Percentiles rank a stretch among this genome's conserved stretches.
phyloP scores from a whole-genome alignment of 2,888 invertebrate genomes.

The Athetis lepigone region DNA sequence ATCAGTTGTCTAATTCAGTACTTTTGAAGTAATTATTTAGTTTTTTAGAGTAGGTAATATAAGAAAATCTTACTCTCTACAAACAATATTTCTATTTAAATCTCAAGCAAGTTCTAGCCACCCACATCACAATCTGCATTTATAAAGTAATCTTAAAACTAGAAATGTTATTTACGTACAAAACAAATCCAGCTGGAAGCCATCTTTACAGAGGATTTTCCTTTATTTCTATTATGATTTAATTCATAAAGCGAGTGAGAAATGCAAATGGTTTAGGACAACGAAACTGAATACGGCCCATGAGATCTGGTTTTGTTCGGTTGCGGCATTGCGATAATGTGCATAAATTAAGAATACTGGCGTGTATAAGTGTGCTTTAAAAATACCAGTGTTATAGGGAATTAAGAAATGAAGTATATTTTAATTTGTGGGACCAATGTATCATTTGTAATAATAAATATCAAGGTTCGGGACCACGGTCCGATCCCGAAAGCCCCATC shows the following conservation, averaged over 20 bases:
- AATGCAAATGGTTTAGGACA: slow-evolving; percentile 54
- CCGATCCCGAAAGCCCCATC: too few species aligned
- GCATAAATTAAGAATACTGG: too few species aligned
- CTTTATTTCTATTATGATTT: slow-evolving; percentile 52
- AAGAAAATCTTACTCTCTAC: background rate
- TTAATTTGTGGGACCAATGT: too few species aligned
- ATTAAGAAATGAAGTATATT: too few species aligned
- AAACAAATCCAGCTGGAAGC: slow-evolving; percentile 29
- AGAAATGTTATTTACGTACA: slow-evolving; percentile 24
- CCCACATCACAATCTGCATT: slow-evolving; percentile 27
- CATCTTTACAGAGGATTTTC: slow-evolving; percentile 48
- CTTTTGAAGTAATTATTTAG: too few species aligned
- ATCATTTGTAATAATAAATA: too few species aligned
- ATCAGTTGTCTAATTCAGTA: too few species aligned
- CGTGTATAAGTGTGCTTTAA: too few species aligned
- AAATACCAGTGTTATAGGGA: too few species aligned
- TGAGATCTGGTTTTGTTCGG: slow-evolving; percentile 21
- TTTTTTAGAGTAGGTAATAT: too few species aligned
- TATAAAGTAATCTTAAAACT: slow-evolving; percentile 17
- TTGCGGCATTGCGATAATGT: slow-evolving; percentile 9
- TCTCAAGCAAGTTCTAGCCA: background rate
- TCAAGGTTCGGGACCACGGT: too few species aligned
- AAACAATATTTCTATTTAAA: background rate
- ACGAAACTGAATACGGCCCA: slow-evolving; percentile 29
- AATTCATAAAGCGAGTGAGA: slow-evolving; percentile 40